Evolutionary conservation across 2,113 vertebrate species (phyloP).

Genomic region (Campylomormyrus numenius): DNA sequence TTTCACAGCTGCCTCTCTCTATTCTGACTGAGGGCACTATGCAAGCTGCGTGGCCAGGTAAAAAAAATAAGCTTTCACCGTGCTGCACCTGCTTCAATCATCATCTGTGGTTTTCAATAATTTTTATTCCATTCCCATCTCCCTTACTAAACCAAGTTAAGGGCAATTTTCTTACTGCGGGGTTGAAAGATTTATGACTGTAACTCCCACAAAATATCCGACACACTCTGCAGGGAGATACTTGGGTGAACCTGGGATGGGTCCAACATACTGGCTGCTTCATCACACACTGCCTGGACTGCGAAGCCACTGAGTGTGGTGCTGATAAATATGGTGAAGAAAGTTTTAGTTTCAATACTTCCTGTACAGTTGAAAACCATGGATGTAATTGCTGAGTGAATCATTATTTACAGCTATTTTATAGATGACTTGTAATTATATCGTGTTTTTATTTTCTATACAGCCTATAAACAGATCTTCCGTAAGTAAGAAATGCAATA

Average conservation of each 20-base stretch:
- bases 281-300: not conserved
- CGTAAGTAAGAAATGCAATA: not conserved
- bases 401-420: conserved; percentile 7
- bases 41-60: not conserved
- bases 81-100: not conserved
- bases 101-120: not conserved
- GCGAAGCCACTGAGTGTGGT: not conserved
- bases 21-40: not conserved
- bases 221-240: not conserved
- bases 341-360: not conserved
- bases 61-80: not conserved
- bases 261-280: not conserved
- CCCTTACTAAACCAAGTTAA: not conserved
- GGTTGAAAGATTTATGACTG: not conserved
- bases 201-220: not conserved
- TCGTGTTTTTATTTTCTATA: not conserved
- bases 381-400: not conserved
- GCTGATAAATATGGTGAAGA: not conserved
- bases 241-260: not conserved
- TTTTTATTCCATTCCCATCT: not conserved
- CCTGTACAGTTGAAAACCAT: not conserved
- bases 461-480: not conserved
- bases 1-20: not conserved
- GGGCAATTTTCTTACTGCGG: not conserved
- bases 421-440: not conserved